Evolutionary conservation across 2,113 vertebrate species (phyloP).

Genomic region (Turnix velox): DNA sequence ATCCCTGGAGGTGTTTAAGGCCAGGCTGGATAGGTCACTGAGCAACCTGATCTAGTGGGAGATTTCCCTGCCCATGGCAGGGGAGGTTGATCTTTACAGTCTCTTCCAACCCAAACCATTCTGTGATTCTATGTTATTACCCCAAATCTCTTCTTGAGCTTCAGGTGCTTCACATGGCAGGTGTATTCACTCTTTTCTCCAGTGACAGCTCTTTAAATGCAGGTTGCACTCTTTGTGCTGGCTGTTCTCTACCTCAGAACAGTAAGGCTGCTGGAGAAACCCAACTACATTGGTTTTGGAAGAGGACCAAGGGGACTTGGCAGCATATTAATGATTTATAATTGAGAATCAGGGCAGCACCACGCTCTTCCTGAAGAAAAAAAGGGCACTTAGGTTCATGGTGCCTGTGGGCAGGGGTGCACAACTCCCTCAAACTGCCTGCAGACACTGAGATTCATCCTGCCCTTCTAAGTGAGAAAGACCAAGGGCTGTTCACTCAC

Average conservation of each 20-base stretch:
- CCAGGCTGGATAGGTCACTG: no score
- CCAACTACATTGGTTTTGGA: rapidly evolving
- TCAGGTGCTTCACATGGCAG: background rate
- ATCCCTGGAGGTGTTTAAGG: no score
- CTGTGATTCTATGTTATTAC: background rate
- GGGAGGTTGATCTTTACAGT: no score
- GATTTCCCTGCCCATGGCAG: no score
- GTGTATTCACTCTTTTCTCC: background rate
- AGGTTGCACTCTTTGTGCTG: background rate
- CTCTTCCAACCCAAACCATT: no score
- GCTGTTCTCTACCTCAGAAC: background rate
- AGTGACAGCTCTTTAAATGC: background rate
- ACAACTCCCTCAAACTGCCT: background rate
- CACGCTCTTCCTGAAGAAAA: background rate
- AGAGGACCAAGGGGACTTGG: background rate
- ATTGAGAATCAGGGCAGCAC: background rate
- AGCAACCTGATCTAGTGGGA: no score
- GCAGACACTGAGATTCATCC: background rate
- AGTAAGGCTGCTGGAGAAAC: background rate
- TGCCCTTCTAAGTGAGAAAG: background rate
- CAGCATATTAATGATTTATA: background rate
- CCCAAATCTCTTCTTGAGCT: background rate
- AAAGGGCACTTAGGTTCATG: background rate
- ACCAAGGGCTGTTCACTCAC: background rate
- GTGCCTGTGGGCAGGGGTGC: background rate